Evolutionary conservation across 2,797 vertebrate genomes (phyloP).

Genomic region (Lepus oiostolus): DNA sequence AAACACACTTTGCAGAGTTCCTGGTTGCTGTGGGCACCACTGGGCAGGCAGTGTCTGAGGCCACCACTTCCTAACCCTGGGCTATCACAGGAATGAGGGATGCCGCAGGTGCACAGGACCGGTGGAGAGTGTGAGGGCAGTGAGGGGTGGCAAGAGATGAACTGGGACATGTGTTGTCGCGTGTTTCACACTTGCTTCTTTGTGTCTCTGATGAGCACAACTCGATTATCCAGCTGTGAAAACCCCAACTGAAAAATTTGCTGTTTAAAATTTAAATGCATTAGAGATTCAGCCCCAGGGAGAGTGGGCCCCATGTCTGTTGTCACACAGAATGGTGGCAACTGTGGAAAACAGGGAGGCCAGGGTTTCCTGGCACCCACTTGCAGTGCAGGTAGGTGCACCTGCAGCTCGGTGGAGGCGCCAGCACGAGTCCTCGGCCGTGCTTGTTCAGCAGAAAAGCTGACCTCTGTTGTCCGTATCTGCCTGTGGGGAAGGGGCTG

Average conservation of each 20-base stretch:
- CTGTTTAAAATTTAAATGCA: not conserved
- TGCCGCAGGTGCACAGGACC: too few species aligned
- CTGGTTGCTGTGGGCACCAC: not conserved
- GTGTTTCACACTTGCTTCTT: too few species aligned
- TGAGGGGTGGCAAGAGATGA: not conserved
- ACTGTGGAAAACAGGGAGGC: too few species aligned
- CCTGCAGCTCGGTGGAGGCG: too few species aligned
- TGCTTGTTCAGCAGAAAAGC: not conserved
- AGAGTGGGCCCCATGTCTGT: not conserved
- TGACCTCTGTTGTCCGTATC: rapidly evolving
- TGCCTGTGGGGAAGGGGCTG: rapidly evolving
- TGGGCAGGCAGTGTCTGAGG: too few species aligned
- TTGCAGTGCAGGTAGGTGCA: rapidly evolving
- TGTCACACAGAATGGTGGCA: not conserved
- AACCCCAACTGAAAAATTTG: not conserved
- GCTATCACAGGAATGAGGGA: rapidly evolving
- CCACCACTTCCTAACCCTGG: rapidly evolving
- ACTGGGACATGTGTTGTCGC: rapidly evolving
- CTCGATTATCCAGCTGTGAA: not conserved
- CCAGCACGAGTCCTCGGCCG: too few species aligned
- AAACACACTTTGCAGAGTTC: not conserved
- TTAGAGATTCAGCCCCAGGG: not conserved
- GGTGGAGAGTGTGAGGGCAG: rapidly evolving
- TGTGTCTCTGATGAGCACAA: not conserved
- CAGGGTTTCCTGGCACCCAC: too few species aligned